Base-by-base conservation (phyloP, 2,888 invertebrate species). In the Drosophila colorata region DNA sequence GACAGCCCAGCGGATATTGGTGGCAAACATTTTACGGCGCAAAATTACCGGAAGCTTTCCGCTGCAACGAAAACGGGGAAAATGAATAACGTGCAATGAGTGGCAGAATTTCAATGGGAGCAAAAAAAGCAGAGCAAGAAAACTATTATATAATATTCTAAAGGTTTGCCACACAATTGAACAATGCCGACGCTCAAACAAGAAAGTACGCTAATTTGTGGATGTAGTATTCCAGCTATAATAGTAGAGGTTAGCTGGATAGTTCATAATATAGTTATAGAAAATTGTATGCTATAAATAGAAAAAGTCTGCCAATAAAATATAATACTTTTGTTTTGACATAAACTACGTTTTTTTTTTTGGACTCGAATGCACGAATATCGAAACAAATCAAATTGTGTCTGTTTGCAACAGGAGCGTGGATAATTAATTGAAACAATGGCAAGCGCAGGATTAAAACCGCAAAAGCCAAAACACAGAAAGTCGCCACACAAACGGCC, bases 11-110 rank as follows among this genome's bases (percentile, higher is more conserved):
- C 87, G 85, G 85, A 88, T 87, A 86, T 86, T 87, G 78, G 69
- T 72, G 69, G 85, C 85, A 87, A 85, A 74, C 78, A 86, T 87
- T 85, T 88, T 81, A 81, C 73, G 69, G 61, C 69, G 53, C 71
- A 65, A 68, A 85, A 85, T 85, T 63, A 66, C 75, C 79, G 85
- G 85, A 88, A 81, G 77, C 66, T 74, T 55, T 56, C 44, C 48
- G 60, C 80, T 84, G 87, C 64, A 87, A 72, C 44, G 35, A 40
- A 66, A 28, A 76, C 69, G 16, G 16, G 41, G 23, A 53, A 51
- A 67, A 74, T 47, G 46, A n/a, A 18, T 23, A 67, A 16, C 7
- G 18, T 7, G 31, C n/a, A 47, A 41, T 25, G 35, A 48, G 8
- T 33, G 41, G 35, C 20, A 47, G n/a, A 67, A 35, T 35, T 61